Evolutionary conservation across 2,113 vertebrate genomes (phyloP).

Genomic region (Opisthocomus hoazin): DNA sequence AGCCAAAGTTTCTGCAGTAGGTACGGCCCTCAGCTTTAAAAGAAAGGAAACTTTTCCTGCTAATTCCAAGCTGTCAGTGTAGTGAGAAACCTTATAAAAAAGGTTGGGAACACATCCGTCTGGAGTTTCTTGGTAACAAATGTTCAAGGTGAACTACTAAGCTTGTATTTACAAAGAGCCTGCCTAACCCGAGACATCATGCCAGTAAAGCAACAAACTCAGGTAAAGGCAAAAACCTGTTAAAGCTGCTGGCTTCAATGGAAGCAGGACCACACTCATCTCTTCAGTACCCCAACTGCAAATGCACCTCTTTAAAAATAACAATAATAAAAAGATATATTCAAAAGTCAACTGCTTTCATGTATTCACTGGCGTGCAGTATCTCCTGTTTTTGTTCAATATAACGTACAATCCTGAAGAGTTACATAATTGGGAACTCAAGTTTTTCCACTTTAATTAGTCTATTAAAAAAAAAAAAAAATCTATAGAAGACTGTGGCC

Average conservation of each 20-base stretch:
- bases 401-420: rapidly evolving
- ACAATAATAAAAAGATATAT: background rate
- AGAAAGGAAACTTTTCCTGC: background rate
- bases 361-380: no score
- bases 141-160: background rate
- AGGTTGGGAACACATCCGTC: background rate
- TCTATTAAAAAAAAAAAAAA: background rate
- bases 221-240: background rate
- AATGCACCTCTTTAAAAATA: background rate
- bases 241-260: background rate
- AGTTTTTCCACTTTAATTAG: background rate
- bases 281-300: background rate
- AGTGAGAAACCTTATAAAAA: background rate
- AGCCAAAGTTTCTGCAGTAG: background rate
- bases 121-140: background rate
- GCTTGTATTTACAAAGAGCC: background rate
- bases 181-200: background rate
- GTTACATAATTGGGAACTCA: background rate
- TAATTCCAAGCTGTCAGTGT: background rate
- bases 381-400: background rate
- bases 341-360: background rate
- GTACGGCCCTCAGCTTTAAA: background rate
- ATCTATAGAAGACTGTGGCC: background rate
- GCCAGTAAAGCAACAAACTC: background rate
- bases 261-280: background rate